Conservation (phyloP, 2,113 vertebrate genomes). For the Hepsetus odoe region DNA sequence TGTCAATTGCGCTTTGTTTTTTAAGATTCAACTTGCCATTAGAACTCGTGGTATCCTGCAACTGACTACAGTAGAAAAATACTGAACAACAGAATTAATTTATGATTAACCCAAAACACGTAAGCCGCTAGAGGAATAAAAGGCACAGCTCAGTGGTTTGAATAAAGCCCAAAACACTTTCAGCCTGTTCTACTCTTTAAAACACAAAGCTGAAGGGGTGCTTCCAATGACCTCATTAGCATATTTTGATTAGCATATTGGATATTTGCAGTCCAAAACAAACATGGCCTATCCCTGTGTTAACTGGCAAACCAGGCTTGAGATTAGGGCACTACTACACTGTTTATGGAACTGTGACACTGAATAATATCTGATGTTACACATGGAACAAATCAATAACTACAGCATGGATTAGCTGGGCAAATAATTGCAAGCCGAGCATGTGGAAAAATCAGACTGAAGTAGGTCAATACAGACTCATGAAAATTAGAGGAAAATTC, state of each 20-base stretch:
- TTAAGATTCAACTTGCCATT: neutral
- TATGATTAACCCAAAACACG: neutral
- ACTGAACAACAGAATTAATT: neutral
- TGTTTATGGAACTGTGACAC: neutral
- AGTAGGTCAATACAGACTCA: neutral
- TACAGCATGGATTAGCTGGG: neutral
- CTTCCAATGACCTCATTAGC: neutral
- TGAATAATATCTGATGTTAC: neutral
- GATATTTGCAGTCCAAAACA: conserved; percentile 40
- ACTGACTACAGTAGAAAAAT: neutral
- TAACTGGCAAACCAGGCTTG: neutral
- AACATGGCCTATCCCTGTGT: conserved; percentile 16
- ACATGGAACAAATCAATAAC: conserved; percentile 18
- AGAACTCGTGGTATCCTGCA: no score
- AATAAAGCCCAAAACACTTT: no score
- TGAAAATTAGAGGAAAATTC: conserved; percentile 6
- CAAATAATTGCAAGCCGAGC: conserved; percentile 26
- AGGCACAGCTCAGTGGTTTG: neutral
- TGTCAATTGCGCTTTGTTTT: neutral
- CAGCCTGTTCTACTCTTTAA: neutral
- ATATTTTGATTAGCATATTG: no score
- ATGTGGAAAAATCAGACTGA: neutral
- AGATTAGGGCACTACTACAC: conserved; percentile 4
- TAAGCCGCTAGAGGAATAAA: neutral
- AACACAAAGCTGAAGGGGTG: neutral